Percentiles rank a stretch among this genome's conserved stretches.
Evolutionary conservation across 2,113 vertebrate species (phyloP).

Genomic region (Zingel zingel): DNA sequence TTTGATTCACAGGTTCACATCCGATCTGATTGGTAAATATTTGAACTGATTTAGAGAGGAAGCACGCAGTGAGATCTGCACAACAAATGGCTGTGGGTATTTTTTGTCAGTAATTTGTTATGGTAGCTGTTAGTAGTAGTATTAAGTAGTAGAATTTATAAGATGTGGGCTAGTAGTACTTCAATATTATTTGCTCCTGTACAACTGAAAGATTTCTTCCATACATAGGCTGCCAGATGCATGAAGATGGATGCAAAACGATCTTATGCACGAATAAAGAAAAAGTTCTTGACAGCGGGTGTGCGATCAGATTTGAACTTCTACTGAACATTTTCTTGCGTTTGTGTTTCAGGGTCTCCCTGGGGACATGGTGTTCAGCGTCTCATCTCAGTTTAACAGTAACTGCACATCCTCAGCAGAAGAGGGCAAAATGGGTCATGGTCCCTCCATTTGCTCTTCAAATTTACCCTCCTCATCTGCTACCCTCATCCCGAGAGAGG

Average conservation of each 20-base stretch:
- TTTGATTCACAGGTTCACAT: not conserved
- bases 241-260: not conserved
- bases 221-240: not conserved
- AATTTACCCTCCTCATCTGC: constrained; percentile 32
- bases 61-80: not conserved
- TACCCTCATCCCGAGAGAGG: constrained; percentile 60
- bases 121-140: not conserved
- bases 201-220: not conserved
- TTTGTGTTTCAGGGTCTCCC: constrained; percentile 68
- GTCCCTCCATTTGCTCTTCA: not conserved
- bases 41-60: not conserved
- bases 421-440: constrained; percentile 20
- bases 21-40: not conserved
- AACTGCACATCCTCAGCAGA: constrained; percentile 16
- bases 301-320: constrained; percentile 5
- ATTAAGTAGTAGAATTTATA: too few relatives aligned
- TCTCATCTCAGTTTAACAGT: constrained; percentile 72
- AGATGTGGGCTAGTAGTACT: too few relatives aligned
- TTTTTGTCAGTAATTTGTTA: not conserved
- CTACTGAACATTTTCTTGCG: not conserved
- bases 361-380: constrained; percentile 78
- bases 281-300: not conserved
- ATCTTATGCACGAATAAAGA: not conserved
- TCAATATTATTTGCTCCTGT: not conserved
- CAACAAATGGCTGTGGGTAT: not conserved